phyloP scores from a whole-genome alignment of 2,113 vertebrate species.

The Lichenostomus cassidix region DNA sequence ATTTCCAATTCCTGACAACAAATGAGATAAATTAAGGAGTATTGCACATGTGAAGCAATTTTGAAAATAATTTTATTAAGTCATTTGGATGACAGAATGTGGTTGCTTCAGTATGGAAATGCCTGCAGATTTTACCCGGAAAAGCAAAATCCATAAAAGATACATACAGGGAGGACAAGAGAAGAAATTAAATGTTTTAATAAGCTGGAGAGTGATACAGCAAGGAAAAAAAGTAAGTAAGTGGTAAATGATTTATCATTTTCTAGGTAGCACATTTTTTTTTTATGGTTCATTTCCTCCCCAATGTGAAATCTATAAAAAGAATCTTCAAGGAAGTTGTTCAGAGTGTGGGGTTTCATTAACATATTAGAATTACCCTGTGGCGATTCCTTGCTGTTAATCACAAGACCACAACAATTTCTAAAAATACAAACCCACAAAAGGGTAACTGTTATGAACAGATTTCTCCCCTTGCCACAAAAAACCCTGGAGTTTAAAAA shows the following conservation, averaged over 20 bases:
- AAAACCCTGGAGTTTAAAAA: conserved; percentile 40
- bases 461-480: conserved; percentile 24
- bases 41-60: not conserved
- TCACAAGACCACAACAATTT: conserved; percentile 59
- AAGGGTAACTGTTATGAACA: conserved; percentile 50
- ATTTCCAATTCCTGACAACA: not conserved
- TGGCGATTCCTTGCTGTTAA: conserved; percentile 62
- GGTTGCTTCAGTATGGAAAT: not conserved
- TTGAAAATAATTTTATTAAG: conserved; percentile 14
- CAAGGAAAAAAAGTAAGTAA: not conserved
- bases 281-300: conserved; percentile 68
- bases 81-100: conserved; percentile 3
- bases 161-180: conserved; percentile 17
- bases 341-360: conserved; percentile 39
- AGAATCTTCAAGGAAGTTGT: conserved; percentile 62
- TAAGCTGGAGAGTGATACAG: not conserved
- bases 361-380: conserved; percentile 52
- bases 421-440: conserved; percentile 50
- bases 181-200: conserved; percentile 37
- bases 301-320: conserved; percentile 65
- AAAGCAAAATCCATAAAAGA: conserved; percentile 12
- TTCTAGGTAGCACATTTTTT: conserved; percentile 49
- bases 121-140: not conserved
- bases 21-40: conserved; percentile 16
- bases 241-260: conserved; percentile 56